Percentiles rank a stretch among this genome's conserved stretches.
Evolutionary conservation across 2,113 vertebrate genomes (phyloP).

Genomic region (Neopipo cinnamomea): DNA sequence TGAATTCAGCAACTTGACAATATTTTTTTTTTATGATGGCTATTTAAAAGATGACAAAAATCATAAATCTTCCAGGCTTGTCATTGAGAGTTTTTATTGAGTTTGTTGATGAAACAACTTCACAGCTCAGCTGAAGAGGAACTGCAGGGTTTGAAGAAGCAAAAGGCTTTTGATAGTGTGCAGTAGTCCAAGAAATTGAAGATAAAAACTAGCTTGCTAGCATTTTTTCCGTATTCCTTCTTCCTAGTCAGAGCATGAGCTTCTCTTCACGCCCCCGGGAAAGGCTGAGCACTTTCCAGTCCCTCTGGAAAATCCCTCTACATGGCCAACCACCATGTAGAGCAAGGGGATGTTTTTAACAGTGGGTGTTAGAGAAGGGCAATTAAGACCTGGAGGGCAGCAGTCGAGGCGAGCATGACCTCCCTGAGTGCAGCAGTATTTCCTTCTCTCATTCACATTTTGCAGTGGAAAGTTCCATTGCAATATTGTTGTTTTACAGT

Average conservation of each 20-base stretch:
- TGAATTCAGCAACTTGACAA: slow-evolving; percentile 1
- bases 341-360: background rate
- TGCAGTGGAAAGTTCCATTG: slow-evolving; percentile 34
- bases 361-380: background rate
- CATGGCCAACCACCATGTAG: background rate
- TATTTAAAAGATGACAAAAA: slow-evolving; percentile 61
- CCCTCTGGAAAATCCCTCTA: background rate
- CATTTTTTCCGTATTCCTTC: background rate
- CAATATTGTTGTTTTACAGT: background rate
- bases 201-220: background rate
- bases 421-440: background rate
- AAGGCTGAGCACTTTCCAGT: background rate
- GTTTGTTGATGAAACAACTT: slow-evolving; percentile 57
- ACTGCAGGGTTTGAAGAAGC: slow-evolving; percentile 16
- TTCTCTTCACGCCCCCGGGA: background rate
- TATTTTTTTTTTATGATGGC: background rate
- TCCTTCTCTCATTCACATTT: background rate
- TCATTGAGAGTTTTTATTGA: slow-evolving; percentile 32
- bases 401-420: accelerated
- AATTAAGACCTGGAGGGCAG: background rate
- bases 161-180: slow-evolving; percentile 46
- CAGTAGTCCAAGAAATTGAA: slow-evolving; percentile 58
- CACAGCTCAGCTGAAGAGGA: slow-evolving; percentile 42
- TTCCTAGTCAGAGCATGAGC: background rate
- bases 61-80: slow-evolving; percentile 47